These are phyloP conservation scores for Aspidapion aeneum DNA, from an alignment of 2,888 invertebrate genomes.

Conservation along the genomic window DNA sequence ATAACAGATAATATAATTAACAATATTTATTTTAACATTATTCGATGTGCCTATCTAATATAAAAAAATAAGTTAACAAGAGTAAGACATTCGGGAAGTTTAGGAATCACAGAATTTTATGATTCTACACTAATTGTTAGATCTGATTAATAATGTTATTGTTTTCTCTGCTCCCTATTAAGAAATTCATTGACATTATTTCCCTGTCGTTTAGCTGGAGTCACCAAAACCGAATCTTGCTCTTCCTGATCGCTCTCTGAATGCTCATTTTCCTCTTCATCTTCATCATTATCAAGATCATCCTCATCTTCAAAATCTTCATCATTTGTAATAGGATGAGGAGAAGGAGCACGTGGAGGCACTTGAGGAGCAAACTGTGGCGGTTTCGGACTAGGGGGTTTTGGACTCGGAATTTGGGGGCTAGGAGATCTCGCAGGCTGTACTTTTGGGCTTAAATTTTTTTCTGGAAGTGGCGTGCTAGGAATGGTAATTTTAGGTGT, in stretches of 20 bases:
- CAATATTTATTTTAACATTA: too few relatives aligned
- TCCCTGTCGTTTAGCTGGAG: conserved; percentile 21
- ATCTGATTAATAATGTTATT: too few relatives aligned
- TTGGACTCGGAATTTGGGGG: conserved; percentile 22
- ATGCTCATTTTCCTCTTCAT: conserved; percentile 32
- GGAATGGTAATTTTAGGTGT: conserved; percentile 10
- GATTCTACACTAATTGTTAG: neutral
- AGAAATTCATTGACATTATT: conserved; percentile 32
- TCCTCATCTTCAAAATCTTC: conserved; percentile 35
- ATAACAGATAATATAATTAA: too few relatives aligned
- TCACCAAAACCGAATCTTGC: conserved; percentile 34
- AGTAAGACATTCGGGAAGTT: neutral
- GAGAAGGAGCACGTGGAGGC: conserved; percentile 42
- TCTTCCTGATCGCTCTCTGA: conserved; percentile 32
- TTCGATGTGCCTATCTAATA: neutral
- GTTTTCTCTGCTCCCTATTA: conserved; percentile 27
- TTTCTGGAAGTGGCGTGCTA: conserved; percentile 9
- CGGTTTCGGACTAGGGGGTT: conserved; percentile 34
- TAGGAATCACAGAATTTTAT: neutral
- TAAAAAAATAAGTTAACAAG: neutral
- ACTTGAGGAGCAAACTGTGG: conserved; percentile 20
- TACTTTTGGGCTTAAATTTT: conserved; percentile 9
- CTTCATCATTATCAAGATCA: conserved; percentile 37
- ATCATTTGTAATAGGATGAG: conserved; percentile 38
- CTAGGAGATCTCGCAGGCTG: conserved; percentile 9